Percentiles rank a stretch among this genome's conserved stretches.
Evolutionary conservation across 2,797 vertebrate genomes (phyloP).

Genomic region (Erethizon dorsatum): DNA sequence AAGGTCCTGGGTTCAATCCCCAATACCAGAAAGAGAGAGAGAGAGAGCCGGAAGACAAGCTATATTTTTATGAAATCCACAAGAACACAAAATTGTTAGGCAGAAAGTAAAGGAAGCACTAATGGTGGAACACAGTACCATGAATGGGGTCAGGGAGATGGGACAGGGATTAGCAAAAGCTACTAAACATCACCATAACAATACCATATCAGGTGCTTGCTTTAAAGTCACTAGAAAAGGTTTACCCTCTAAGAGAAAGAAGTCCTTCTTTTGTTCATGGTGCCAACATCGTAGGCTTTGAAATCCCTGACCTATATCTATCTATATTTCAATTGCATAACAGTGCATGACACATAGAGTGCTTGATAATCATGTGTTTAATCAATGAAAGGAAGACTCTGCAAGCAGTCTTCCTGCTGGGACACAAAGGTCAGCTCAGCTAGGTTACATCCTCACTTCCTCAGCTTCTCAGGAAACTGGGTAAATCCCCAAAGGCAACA

Average conservation of each 20-base stretch:
- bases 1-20: neutral
- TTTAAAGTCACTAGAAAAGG: neutral
- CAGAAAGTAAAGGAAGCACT: neutral
- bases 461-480: conserved; percentile 22
- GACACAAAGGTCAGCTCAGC: neutral
- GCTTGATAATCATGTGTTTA: neutral
- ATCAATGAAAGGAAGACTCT: neutral
- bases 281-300: neutral
- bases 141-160: neutral
- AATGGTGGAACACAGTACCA: neutral
- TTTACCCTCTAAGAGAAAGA: neutral
- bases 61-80: neutral
- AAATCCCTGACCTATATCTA: neutral
- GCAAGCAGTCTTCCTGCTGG: neutral
- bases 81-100: conserved; percentile 1
- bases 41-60: neutral
- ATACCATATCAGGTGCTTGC: neutral
- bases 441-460: neutral
- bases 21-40: neutral
- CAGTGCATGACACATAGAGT: neutral
- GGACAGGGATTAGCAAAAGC: neutral
- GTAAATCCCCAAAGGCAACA: conserved; percentile 1
- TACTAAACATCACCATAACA: neutral
- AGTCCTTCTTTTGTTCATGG: conserved; percentile 13
- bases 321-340: neutral